Evolutionary conservation across 92 coral and sea anemone species (phyloP).

Genomic region (Porites evermanni): DNA sequence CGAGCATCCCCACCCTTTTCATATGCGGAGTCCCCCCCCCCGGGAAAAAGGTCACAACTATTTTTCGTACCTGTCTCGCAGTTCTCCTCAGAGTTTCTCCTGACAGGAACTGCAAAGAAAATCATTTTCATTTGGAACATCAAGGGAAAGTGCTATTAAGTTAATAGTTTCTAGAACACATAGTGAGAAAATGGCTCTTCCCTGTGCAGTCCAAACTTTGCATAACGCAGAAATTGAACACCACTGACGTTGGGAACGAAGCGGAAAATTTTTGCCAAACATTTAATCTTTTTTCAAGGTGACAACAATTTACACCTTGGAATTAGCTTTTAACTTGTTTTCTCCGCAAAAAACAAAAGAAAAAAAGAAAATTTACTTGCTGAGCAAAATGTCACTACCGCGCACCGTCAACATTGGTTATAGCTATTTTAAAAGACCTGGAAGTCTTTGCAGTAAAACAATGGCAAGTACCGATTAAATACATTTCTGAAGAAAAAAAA

Average conservation of each 20-base stretch:
- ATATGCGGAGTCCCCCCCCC: no score
- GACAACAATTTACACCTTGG: no score
- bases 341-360: background rate
- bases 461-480: background rate
- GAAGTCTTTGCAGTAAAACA: background rate
- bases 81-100: slow-evolving; percentile 17
- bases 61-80: slow-evolving; percentile 29
- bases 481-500: background rate
- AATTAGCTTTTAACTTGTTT: no score
- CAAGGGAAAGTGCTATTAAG: no score
- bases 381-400: background rate
- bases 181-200: background rate
- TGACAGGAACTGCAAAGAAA: slow-evolving; percentile 47
- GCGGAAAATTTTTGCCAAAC: background rate
- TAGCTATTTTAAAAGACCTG: background rate
- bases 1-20: no score
- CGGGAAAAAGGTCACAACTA: background rate
- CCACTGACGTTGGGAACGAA: background rate
- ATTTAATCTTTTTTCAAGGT: background rate
- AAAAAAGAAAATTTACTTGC: background rate
- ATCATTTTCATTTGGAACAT: background rate
- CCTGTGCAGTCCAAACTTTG: background rate
- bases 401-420: background rate
- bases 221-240: background rate
- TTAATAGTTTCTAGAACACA: no score